These are phyloP conservation scores for Xanthorhoe designata DNA, from an alignment of 2,888 invertebrate genomes.

Conservation along the genomic window DNA sequence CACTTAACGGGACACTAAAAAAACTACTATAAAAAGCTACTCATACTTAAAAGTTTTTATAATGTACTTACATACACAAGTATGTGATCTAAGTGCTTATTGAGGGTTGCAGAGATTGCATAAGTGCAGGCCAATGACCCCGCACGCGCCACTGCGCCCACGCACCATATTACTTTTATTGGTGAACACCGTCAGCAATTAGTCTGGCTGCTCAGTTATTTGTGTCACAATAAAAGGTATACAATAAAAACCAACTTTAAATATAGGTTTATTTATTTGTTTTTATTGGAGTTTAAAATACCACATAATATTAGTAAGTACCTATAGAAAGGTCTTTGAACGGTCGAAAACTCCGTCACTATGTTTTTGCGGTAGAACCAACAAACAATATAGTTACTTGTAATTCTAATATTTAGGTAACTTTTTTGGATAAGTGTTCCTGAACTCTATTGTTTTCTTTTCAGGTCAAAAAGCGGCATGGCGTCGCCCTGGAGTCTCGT, in stretches of 20 bases:
- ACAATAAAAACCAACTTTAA: neutral
- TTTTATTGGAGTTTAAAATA: too few relatives aligned
- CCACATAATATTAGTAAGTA: too few relatives aligned
- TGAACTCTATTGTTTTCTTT: conserved; percentile 32
- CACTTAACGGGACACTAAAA: too few relatives aligned
- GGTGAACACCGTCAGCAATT: conserved; percentile 1
- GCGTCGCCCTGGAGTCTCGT: conserved; percentile 55
- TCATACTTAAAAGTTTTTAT: too few relatives aligned
- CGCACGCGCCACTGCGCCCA: conserved; percentile 37
- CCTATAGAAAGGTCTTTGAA: too few relatives aligned
- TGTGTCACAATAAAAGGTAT: neutral
- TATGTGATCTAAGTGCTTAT: neutral
- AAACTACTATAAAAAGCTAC: too few relatives aligned
- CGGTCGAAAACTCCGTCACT: too few relatives aligned
- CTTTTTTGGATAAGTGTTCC: neutral
- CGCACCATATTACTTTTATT: conserved; percentile 21
- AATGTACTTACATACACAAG: neutral
- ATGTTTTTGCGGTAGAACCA: too few relatives aligned
- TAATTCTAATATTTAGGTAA: neutral
- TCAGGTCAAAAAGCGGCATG: conserved; percentile 67
- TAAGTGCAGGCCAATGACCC: conserved; percentile 29
- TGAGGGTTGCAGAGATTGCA: conserved; percentile 32
- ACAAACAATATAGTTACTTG: too few relatives aligned
- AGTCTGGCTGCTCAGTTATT: neutral
- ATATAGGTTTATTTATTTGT: too few relatives aligned